Conservation (phyloP, 1,140 invertebrate genomes). For the Drosophila arizonae region DNA sequence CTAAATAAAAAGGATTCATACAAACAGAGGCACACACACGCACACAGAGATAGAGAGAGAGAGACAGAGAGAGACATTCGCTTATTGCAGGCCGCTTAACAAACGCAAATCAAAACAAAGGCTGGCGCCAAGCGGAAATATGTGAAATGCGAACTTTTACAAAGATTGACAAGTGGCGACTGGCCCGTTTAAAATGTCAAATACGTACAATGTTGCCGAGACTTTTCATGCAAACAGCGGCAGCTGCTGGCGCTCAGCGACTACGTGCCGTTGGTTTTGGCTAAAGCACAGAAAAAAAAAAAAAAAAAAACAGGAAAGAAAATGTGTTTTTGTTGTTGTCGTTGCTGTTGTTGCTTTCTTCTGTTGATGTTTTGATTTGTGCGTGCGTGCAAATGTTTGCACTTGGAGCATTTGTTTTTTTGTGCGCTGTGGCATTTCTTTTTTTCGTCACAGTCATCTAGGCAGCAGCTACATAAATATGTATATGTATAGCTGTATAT, state of each 20-base stretch:
- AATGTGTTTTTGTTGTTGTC: constrained; percentile 32
- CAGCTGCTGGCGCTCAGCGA: background rate
- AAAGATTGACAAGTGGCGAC: constrained; percentile 80
- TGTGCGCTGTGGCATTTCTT: constrained; percentile 25
- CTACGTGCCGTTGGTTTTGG: constrained; percentile 61
- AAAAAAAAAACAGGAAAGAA: constrained; percentile 1
- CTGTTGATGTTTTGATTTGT: constrained; percentile 80
- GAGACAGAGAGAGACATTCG: constrained; percentile 12
- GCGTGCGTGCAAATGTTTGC: constrained; percentile 80
- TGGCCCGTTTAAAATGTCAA: constrained; percentile 80
- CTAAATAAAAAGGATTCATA: constrained; percentile 22
- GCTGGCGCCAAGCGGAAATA: constrained; percentile 60
- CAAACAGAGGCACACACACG: constrained; percentile 3
- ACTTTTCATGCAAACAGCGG: constrained; percentile 68
- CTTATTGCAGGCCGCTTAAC: constrained; percentile 34
- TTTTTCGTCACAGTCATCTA: constrained; percentile 36
- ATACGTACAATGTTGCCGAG: constrained; percentile 76
- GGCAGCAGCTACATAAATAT: constrained; percentile 1
- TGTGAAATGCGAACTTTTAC: constrained; percentile 79
- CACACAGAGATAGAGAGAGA: background rate
- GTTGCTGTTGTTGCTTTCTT: constrained; percentile 47
- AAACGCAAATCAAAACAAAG: constrained; percentile 48
- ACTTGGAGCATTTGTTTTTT: constrained; percentile 68
- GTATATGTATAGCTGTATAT: constrained; percentile 12
- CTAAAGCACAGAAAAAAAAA: constrained; percentile 10